These are phyloP conservation scores for Megamerina dolium DNA, from an alignment of 2,888 invertebrate species.

Conservation along the genomic window DNA sequence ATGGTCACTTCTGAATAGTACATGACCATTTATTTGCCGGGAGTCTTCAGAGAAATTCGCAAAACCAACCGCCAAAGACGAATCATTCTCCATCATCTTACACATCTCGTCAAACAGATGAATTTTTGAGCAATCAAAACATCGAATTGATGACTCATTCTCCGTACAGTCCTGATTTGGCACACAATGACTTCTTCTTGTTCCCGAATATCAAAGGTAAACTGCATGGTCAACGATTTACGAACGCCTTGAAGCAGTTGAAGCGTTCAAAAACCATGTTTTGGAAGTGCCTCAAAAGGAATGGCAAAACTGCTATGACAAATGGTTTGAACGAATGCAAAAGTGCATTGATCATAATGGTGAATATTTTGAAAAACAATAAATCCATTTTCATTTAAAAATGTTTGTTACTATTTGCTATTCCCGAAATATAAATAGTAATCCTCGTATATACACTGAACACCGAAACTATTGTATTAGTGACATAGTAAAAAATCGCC, in stretches of 20 bases:
- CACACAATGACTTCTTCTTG: neutral
- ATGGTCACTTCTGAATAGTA: neutral
- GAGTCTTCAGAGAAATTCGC: too few species aligned
- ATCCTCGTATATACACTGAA: too few species aligned
- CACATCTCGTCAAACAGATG: neutral
- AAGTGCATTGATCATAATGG: conserved; percentile 7
- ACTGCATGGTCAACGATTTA: conserved; percentile 1
- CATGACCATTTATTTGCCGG: neutral
- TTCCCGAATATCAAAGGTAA: conserved; percentile 1
- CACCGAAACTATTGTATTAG: too few species aligned
- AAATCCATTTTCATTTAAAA: neutral
- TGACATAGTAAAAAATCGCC: too few species aligned
- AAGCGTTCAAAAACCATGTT: neutral
- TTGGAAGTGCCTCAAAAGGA: conserved; percentile 2
- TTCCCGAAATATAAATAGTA: neutral
- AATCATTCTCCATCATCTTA: neutral
- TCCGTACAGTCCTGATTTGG: too few species aligned
- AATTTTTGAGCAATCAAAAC: neutral
- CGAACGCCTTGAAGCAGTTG: neutral
- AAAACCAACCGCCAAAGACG: too few species aligned
- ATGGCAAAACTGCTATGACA: neutral
- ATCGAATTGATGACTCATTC: too few species aligned
- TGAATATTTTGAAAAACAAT: neutral
- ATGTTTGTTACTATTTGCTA: neutral
- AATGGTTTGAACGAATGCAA: conserved; percentile 1